Conservation (phyloP, 2,113 vertebrate species). For the Panthera uncia region DNA sequence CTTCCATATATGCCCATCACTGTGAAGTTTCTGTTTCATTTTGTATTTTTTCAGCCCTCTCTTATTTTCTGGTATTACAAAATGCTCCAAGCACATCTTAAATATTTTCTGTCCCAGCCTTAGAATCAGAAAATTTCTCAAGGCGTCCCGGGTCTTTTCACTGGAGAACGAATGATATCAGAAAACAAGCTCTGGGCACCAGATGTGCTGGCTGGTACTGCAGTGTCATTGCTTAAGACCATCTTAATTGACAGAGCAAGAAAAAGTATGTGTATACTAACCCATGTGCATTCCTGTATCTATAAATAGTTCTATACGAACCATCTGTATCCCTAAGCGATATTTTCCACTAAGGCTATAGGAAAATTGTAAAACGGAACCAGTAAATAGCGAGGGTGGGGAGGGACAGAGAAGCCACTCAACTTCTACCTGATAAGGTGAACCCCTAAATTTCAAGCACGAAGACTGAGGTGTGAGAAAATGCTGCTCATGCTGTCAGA, state of each 20-base stretch:
- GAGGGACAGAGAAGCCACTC: neutral
- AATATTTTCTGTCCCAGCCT: neutral
- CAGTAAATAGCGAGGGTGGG: neutral
- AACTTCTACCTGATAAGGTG: neutral
- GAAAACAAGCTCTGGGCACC: no score
- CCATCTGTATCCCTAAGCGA: neutral
- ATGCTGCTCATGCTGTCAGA: no score
- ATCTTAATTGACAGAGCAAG: neutral
- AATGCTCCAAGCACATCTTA: neutral
- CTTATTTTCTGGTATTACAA: neutral
- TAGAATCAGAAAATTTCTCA: neutral
- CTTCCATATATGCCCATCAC: neutral
- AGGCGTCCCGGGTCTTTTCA: neutral
- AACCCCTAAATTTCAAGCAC: neutral
- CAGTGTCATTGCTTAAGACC: neutral
- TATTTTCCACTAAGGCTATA: neutral
- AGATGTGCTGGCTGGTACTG: neutral
- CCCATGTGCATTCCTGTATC: accelerated
- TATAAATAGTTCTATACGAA: neutral
- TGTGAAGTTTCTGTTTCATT: neutral
- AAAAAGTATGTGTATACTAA: neutral
- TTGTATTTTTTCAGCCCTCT: neutral
- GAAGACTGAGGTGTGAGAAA: neutral
- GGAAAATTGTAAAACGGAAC: neutral
- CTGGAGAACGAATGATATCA: neutral